These are phyloP conservation scores for Eriosoma lanigerum DNA, from an alignment of 1,140 invertebrate genomes.

Conservation along the genomic window DNA sequence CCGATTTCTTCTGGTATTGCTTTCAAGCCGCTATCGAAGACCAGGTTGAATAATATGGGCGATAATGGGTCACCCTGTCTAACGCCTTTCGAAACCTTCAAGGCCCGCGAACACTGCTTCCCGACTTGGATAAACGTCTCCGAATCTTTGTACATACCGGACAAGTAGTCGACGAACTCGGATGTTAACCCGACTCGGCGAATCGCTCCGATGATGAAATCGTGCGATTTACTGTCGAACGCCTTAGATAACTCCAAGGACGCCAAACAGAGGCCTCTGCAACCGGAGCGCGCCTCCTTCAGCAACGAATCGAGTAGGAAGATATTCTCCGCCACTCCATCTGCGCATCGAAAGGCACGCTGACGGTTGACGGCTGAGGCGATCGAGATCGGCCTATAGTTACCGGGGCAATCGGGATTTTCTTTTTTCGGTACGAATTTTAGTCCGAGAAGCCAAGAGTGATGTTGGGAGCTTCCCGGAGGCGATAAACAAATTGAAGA, in stretches of 20 bases:
- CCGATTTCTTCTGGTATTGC: background rate
- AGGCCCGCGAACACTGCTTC: constrained; percentile 5
- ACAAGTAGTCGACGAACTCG: constrained; percentile 20
- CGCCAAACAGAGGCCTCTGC: background rate
- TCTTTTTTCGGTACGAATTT: background rate
- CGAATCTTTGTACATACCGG: background rate
- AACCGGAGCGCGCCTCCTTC: background rate
- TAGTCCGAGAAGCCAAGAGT: background rate
- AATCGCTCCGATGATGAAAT: background rate
- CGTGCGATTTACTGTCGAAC: constrained; percentile 57
- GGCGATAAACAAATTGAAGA: background rate
- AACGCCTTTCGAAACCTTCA: constrained; percentile 55
- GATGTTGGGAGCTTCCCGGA: background rate
- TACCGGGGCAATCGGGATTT: background rate
- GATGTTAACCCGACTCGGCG: constrained; percentile 52
- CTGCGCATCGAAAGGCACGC: constrained; percentile 56
- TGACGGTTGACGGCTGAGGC: background rate
- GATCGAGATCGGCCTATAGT: background rate
- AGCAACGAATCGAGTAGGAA: background rate
- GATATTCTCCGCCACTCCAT: constrained; percentile 50
- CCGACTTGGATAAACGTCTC: background rate
- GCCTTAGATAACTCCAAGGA: constrained; percentile 55
- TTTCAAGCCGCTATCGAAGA: constrained; percentile 53
- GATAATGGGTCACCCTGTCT: constrained; percentile 57
- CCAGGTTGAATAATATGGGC: constrained; percentile 57